Base-by-base conservation (phyloP, 1,140 invertebrate genomes). In the Pseudomyrmex sp. region DNA sequence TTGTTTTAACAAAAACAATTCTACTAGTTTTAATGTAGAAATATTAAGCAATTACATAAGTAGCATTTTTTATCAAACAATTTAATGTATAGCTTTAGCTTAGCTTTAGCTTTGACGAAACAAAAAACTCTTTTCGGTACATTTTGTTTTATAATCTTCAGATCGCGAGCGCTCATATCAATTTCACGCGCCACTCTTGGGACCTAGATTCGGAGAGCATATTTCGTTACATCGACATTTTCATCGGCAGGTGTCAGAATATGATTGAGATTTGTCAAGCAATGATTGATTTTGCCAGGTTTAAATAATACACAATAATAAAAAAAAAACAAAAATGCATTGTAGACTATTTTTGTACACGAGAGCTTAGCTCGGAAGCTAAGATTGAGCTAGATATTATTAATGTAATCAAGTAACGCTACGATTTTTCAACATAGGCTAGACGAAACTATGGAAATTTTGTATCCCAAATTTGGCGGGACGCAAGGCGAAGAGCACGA, bases 221-320 rank as follows among this genome's bases (percentile, higher is more conserved):
- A 87, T 98, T 98, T 93, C 97, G 97, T 89, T 97, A 98, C 88
- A 95, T 98, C 15, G 96, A 98, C 90, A 97, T 97, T 0, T 98
- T 98, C 91, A 96, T 98, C 54, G 96, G 97, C 93, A 95, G 98
- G 70, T 97, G 98, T 89, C 96, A 96, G 68, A 97, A 98, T 93
- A 95, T 98, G 91, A 95, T 98, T 61, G 97, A 98, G 93, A 96
- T 98, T 61, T 97, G 97, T 90, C 95, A 97, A 86, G 95, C 96
- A 63, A 97, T 97, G 96, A 96, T 97, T 76, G 96, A 96, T 82
- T 97, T 97, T 93, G 97, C 96, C 15, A 96, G 96, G 96, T 96
- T 91, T 88, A 79, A 61, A 61, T 76, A 76, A 18, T 23, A 35
- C 9, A 66, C 12, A 20, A 2, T 46, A 79, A 26, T 50, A 69